Percentiles rank a stretch among this genome's conserved stretches.
These are phyloP conservation scores for Drosophila meridionalis DNA, from an alignment of 2,888 invertebrate genomes.

Conservation along the genomic window DNA sequence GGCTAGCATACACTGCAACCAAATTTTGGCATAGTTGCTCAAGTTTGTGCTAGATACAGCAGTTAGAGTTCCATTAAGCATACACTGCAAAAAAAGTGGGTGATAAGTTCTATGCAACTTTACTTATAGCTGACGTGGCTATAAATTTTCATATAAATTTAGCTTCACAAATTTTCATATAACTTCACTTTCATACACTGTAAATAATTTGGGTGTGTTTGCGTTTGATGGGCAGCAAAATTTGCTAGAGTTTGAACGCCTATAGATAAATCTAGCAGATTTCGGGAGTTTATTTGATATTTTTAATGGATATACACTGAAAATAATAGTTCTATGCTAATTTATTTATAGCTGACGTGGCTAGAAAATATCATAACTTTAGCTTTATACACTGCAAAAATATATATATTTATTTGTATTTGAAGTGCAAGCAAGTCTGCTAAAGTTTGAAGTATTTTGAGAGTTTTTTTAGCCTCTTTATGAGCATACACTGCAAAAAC, in stretches of 20 bases:
- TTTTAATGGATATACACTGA: no score
- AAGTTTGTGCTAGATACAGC: neutral
- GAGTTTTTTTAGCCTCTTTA: neutral
- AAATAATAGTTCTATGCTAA: no score
- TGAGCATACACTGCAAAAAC: neutral
- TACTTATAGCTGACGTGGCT: neutral
- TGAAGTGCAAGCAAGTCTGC: no score
- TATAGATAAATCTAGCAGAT: neutral
- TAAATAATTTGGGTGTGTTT: neutral
- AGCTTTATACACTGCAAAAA: neutral
- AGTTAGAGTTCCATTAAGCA: neutral
- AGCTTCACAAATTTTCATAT: neutral
- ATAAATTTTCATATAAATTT: neutral
- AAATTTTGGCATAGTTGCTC: neutral
- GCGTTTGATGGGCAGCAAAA: neutral
- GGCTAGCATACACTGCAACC: neutral
- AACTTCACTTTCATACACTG: neutral
- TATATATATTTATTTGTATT: neutral
- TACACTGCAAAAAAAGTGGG: neutral
- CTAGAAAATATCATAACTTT: neutral
- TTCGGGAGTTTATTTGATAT: neutral
- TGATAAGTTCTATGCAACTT: neutral
- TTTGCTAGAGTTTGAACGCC: neutral
- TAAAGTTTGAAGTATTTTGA: neutral
- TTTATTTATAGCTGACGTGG: neutral